phyloP scores from a whole-genome alignment of 2,888 invertebrate species.

The Ceratothoa steindachneri region DNA sequence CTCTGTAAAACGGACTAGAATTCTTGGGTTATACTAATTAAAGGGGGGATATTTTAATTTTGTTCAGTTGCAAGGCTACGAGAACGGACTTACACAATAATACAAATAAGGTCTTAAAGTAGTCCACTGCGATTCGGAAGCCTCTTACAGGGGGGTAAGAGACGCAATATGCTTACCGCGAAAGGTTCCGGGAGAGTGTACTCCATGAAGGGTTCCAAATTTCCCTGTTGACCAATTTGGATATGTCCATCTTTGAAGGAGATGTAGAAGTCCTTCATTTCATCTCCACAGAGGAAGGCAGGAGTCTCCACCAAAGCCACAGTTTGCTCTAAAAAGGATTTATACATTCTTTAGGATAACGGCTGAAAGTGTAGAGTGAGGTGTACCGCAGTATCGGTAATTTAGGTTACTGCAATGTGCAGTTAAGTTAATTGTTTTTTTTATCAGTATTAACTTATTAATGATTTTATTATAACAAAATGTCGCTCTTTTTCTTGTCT shows the following conservation, averaged over 20 bases:
- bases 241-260: conserved; percentile 30
- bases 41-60: no score
- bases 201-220: conserved; percentile 40
- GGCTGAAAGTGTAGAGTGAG: not conserved
- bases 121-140: no score
- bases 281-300: conserved; percentile 29
- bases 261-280: conserved; percentile 33
- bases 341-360: not conserved
- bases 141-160: no score
- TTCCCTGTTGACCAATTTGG: conserved; percentile 30
- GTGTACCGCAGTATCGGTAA: not conserved
- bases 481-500: no score
- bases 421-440: not conserved
- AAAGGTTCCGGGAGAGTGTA: conserved; percentile 46
- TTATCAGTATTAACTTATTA: no score
- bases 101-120: no score
- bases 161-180: conserved; percentile 28
- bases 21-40: no score
- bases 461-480: no score
- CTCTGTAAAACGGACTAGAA: not conserved
- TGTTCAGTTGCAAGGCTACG: no score
- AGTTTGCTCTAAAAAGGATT: conserved; percentile 13
- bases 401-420: not conserved
- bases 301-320: conserved; percentile 40
- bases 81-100: no score